These are phyloP conservation scores for Physocephala rufipes DNA, from an alignment of 2,888 invertebrate species.

Conservation along the genomic window DNA sequence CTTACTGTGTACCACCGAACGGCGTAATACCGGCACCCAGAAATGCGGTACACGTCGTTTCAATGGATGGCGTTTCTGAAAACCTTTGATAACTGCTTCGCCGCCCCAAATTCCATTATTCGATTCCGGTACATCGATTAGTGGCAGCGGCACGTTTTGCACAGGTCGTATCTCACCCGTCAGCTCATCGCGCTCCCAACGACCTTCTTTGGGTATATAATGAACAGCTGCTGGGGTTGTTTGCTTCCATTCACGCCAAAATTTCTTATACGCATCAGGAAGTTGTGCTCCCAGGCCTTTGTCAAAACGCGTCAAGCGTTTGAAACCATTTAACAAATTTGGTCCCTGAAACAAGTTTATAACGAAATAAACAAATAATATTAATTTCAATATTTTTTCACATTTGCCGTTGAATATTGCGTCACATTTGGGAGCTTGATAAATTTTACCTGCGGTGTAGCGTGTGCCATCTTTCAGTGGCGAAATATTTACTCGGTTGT, in stretches of 20 bases:
- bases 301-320: constrained; percentile 70
- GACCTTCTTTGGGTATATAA: constrained; percentile 77
- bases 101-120: constrained; percentile 95
- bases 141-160: constrained; percentile 79
- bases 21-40: constrained; percentile 86
- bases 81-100: constrained; percentile 91
- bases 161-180: constrained; percentile 78
- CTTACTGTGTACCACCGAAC: constrained; percentile 88
- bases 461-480: constrained; percentile 56
- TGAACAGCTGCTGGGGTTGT: constrained; percentile 72
- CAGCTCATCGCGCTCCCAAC: constrained; percentile 77
- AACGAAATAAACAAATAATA: background rate
- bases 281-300: constrained; percentile 75
- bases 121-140: constrained; percentile 81
- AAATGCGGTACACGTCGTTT: constrained; percentile 80
- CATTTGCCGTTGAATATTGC: constrained; percentile 51
- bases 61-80: constrained; percentile 72
- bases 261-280: constrained; percentile 85
- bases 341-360: constrained; percentile 53
- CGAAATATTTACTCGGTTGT: background rate
- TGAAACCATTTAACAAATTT: constrained; percentile 66
- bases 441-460: constrained; percentile 60
- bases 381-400: too few species aligned
- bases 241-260: constrained; percentile 85
- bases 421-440: constrained; percentile 50